Base-by-base conservation (phyloP, 2,113 vertebrate genomes). In the Mirza zaza region DNA sequence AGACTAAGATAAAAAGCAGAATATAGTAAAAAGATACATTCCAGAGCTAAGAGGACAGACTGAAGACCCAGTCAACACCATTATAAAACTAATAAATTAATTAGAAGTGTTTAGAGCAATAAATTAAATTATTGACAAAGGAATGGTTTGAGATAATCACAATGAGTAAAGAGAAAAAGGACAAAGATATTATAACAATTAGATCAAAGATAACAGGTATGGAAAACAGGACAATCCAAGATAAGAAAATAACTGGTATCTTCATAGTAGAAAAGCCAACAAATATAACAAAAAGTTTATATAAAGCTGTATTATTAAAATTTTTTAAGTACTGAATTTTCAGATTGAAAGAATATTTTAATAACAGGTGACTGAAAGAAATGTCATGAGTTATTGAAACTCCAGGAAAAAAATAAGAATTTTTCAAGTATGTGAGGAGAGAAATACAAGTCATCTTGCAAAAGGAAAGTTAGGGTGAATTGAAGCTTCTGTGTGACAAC, bases 41-140 rank as follows among this genome's bases (percentile, higher is more conserved):
- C 7, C 50, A 65, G 5, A 70, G 23, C 50, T 82, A 65, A 63
- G 21, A 39, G 48, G 73, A 80, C 73, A 96, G 55, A 73, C 36
- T 39, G 52, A 79, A 70, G 39, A 59, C 61, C 39, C 82, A 95
- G 52, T 36, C 29, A 75, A 6, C 36, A 82, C 23, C 36, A 14
- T 87, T 86, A 36, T 48, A 82, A 87, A 61, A 57, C 91, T 85
- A 80, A 39, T 57, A 81, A 87, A 68, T 81, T 67, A 89, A 89
- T 45, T 82, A 34, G 23, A 67, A 93, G 59, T 42, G 3, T 91
- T 55, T 86, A 77, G 61, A 76, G 67, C 18, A 81, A 0, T 50
- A 68, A 55, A 65, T 42, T 68, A 29, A 65, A 63, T 90, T 85
- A 25, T 36, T 34, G 11, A 61, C 82, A 75, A 52, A 82, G 39